Evolutionary conservation across 2,888 invertebrate genomes (phyloP).

Genomic region (Papilio elwesi): DNA sequence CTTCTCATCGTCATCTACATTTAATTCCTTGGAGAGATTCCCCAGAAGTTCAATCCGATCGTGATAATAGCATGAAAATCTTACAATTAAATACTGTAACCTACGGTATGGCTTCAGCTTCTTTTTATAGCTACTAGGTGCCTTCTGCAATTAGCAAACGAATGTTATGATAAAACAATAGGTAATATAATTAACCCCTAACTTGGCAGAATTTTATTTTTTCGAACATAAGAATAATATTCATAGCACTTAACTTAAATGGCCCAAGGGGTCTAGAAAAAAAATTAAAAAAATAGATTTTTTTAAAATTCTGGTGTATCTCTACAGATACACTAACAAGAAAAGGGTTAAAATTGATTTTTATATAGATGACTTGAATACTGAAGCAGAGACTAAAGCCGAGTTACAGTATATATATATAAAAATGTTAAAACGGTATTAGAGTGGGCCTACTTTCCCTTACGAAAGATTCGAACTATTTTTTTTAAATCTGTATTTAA

Average conservation of each 20-base stretch:
- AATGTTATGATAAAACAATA: conserved; percentile 40
- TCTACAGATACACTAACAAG: too few species aligned
- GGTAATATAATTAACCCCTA: too few species aligned
- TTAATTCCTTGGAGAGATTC: conserved; percentile 37
- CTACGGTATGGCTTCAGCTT: conserved; percentile 48
- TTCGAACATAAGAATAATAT: too few species aligned
- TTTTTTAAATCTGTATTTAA: too few species aligned
- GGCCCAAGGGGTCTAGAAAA: too few species aligned
- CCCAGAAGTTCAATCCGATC: too few species aligned
- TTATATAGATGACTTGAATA: conserved; percentile 46
- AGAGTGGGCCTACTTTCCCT: conserved; percentile 42
- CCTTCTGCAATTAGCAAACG: conserved; percentile 41
- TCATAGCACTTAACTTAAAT: too few species aligned
- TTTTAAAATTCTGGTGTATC: too few species aligned
- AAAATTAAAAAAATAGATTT: too few species aligned
- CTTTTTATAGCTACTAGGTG: conserved; percentile 43
- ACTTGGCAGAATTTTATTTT: too few species aligned
- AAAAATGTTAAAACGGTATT: conserved; percentile 26
- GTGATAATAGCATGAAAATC: too few species aligned
- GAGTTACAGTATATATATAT: conserved; percentile 32
- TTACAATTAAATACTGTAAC: conserved; percentile 50
- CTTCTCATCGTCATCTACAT: not conserved
- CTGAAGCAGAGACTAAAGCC: conserved; percentile 37
- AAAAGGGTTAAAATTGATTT: conserved; percentile 41
- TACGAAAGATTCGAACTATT: conserved; percentile 45